phyloP scores from a whole-genome alignment of 2,113 vertebrate genomes.

The Struthidea cinerea region DNA sequence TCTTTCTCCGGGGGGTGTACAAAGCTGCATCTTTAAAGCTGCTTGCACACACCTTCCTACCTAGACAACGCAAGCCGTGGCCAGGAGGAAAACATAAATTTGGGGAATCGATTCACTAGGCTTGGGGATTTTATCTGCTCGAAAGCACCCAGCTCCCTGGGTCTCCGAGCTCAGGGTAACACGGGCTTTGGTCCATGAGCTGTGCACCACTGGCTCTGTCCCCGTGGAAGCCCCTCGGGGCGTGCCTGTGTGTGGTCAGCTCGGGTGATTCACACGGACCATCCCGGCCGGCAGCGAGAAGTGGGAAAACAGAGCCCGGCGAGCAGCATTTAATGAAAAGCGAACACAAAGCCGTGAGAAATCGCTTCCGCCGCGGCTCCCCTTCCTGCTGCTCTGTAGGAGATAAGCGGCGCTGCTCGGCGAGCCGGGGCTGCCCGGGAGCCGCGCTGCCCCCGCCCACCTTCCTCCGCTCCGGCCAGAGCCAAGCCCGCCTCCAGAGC shows the following conservation, averaged over 20 bases:
- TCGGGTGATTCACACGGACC: neutral
- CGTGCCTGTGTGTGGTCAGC: neutral
- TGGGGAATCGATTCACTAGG: neutral
- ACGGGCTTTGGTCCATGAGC: neutral
- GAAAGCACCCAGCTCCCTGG: neutral
- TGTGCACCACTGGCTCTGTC: neutral
- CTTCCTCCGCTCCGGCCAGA: neutral
- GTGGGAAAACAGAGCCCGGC: constrained; percentile 15
- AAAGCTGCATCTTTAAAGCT: constrained; percentile 7
- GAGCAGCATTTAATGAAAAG: neutral
- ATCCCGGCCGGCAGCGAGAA: neutral
- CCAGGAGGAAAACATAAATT: neutral
- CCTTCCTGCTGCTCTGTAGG: constrained; percentile 60
- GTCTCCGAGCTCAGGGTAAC: neutral
- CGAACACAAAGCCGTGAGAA: constrained; percentile 57
- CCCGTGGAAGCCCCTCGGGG: neutral
- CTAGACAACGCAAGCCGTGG: constrained; percentile 7
- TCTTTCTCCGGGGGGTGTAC: neutral
- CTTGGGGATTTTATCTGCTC: neutral
- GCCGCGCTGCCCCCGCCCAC: neutral
- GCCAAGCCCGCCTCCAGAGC: neutral
- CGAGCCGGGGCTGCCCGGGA: neutral
- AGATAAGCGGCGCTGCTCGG: constrained; percentile 40
- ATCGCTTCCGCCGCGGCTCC: constrained; percentile 62
- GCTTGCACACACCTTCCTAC: constrained; percentile 50